Evolutionary conservation across 1,140 invertebrate genomes (phyloP).

Genomic region (Pentalonia nigronervosa): DNA sequence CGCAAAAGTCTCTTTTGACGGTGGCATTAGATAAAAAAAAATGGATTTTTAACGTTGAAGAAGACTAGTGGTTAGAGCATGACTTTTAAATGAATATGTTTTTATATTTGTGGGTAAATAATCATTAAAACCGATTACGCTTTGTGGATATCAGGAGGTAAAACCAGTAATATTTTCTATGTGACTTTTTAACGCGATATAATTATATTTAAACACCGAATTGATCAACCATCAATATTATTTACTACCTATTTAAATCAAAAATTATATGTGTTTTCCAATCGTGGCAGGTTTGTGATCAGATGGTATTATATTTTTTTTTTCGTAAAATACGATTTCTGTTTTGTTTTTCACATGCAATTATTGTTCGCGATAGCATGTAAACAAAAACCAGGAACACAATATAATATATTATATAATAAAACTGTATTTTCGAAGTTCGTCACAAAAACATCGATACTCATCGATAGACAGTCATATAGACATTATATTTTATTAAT

Average conservation of each 20-base stretch:
- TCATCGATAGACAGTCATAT: too few relatives aligned
- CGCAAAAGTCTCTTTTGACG: neutral
- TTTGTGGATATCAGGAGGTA: neutral
- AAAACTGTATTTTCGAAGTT: neutral
- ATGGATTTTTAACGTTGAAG: neutral
- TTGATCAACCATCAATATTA: neutral
- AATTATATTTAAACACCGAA: neutral
- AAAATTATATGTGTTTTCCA: neutral
- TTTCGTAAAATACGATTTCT: neutral
- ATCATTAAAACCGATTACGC: neutral
- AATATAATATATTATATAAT: neutral
- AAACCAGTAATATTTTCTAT: neutral
- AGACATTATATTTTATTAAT: too few relatives aligned
- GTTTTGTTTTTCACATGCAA: neutral
- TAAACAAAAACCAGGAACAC: neutral
- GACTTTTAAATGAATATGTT: neutral
- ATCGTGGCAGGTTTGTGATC: neutral
- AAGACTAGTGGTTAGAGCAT: neutral
- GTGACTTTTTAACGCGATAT: neutral
- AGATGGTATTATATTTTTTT: too few relatives aligned
- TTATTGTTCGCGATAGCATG: too few relatives aligned
- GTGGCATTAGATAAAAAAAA: neutral
- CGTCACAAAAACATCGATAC: neutral
- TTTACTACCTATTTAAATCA: neutral
- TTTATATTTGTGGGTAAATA: neutral